Base-by-base conservation (phyloP, 1,140 invertebrate genomes). In the Dufourea novaeangliae region DNA sequence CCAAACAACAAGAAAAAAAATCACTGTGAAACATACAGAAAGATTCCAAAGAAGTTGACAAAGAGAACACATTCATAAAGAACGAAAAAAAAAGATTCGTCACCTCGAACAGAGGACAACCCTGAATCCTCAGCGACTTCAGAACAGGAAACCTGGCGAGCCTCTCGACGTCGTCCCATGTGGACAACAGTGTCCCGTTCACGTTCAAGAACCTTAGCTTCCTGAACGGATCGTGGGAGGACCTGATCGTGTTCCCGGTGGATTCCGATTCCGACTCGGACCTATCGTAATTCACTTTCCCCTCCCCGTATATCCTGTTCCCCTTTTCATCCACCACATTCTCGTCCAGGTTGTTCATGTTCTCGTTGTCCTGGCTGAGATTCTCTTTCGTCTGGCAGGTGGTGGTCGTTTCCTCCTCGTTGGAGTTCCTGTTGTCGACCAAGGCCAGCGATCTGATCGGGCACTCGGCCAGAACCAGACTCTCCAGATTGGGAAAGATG, bases 81-180 rank as follows among this genome's bases (percentile, higher is more conserved):
- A 1, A 20, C 20, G 32, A 1, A 25, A 5, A 46, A 2, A 11
- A 44, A 11, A 2, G 12, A 1, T 14, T 4, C 0, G 62, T 85
- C 54, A 93, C 92, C 88, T 93, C 92, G 80, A 93, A 93, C 37
- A 93, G 82, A 64, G 92, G 92, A 46, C 92, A 93, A 11, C 91
- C 96, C 93, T 96, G 96, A 74, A 98, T 94, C 81, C 97, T 93
- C 39, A 98, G 93, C 92, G 97, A 97, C 80, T 94, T 95, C n/a
- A 98, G 92, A 20, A 94, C 93, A 0, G 97, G 96, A 92, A 98
- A 98, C 76, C 94, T 94, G 25, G 96, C 95, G 46, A 99, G 93
- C 81, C 95, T 93, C 84, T 98, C 97, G 63, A 98, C 95, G 86
- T 98, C 97, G 84, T 96, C 95, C 97, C 98, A 98, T 14, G 95